These are phyloP conservation scores for Rhaphigaster nebulosa DNA, from an alignment of 2,888 invertebrate genomes.

Conservation along the genomic window DNA sequence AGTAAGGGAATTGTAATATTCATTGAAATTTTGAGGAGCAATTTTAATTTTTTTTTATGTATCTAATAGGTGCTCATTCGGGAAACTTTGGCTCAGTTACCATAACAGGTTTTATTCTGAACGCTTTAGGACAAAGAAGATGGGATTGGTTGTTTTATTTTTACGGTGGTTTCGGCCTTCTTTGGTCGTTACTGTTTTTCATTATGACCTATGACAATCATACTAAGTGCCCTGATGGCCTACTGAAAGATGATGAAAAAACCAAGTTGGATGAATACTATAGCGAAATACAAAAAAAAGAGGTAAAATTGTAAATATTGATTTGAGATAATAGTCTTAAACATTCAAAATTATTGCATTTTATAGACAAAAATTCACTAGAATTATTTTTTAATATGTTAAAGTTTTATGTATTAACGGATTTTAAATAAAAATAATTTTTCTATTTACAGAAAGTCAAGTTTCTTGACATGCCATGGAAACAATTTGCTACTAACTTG, in stretches of 20 bases:
- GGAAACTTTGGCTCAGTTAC: constrained; percentile 22
- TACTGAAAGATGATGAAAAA: neutral
- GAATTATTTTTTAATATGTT: too few relatives aligned
- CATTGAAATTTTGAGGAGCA: too few relatives aligned
- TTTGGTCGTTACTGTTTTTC: neutral
- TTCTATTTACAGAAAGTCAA: constrained; percentile 7
- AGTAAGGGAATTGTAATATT: too few relatives aligned
- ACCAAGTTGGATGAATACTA: neutral
- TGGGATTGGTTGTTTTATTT: neutral
- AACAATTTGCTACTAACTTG: neutral
- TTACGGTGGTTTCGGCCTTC: neutral
- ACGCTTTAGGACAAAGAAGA: neutral
- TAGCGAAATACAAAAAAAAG: neutral
- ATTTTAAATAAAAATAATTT: neutral
- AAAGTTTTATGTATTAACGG: too few relatives aligned
- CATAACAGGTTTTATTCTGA: neutral
- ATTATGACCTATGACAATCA: constrained; percentile 25
- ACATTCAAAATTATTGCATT: too few relatives aligned
- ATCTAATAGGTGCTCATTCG: neutral
- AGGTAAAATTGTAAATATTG: neutral
- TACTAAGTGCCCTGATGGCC: neutral
- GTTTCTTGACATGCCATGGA: constrained; percentile 19
- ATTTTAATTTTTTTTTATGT: neutral
- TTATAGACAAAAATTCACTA: too few relatives aligned
- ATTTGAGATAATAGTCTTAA: neutral